Evolutionary conservation across 2,888 invertebrate genomes (phyloP).

Genomic region (Cephus nigrinus): DNA sequence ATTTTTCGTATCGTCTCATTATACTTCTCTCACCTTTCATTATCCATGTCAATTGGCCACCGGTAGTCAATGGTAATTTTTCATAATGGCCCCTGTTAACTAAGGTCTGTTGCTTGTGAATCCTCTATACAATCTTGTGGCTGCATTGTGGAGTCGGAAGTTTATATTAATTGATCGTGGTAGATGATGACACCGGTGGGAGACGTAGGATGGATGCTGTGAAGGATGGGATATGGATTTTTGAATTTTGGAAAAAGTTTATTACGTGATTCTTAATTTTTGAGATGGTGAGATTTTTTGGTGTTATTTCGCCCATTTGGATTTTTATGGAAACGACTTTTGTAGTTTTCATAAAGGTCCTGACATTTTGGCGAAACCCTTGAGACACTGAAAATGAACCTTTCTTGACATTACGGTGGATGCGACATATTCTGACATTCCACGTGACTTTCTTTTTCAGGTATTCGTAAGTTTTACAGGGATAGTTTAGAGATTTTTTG

Average conservation of each 20-base stretch:
- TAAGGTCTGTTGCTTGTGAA: not conserved
- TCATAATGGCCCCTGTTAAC: not conserved
- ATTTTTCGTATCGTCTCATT: not conserved
- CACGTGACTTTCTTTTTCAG: not conserved
- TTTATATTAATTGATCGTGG: not conserved
- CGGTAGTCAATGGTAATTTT: constrained; percentile 11
- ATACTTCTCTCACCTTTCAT: constrained; percentile 16
- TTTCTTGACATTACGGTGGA: constrained; percentile 35
- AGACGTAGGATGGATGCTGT: not conserved
- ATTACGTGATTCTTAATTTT: not conserved
- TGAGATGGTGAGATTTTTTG: not conserved
- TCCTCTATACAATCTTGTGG: not conserved
- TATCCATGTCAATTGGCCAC: constrained; percentile 17
- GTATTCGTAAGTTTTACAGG: too few relatives aligned
- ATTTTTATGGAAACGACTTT: not conserved
- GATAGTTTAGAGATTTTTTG: not conserved
- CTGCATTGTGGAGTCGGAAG: not conserved
- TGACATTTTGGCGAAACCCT: constrained; percentile 43
- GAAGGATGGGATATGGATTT: not conserved
- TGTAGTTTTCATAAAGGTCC: constrained; percentile 34
- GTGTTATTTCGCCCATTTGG: not conserved
- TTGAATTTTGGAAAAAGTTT: not conserved
- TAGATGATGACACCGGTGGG: too few relatives aligned
- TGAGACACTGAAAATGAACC: constrained; percentile 29
- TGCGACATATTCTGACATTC: not conserved